Percentiles rank a stretch among this genome's conserved stretches.
Conservation (phyloP, 2,113 vertebrate species). For the Platanista minor region DNA sequence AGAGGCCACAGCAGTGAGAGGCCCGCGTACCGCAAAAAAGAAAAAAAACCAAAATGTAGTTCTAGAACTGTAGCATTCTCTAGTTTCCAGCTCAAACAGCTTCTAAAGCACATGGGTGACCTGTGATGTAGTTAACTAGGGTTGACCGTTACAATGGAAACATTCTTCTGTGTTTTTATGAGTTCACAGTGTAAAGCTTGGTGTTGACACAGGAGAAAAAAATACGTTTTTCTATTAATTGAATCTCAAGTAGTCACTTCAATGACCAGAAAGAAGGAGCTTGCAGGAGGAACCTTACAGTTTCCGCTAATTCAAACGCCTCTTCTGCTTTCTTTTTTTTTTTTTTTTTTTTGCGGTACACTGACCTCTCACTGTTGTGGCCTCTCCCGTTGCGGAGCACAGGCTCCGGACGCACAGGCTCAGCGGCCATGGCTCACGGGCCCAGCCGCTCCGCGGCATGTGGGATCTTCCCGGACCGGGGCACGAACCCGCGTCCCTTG, state of each 20-base stretch:
- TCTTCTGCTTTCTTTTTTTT: neutral
- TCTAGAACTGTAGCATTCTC: neutral
- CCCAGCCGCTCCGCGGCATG: too few relatives aligned
- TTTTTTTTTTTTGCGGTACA: too few relatives aligned
- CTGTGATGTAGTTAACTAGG: neutral
- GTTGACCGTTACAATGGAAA: neutral
- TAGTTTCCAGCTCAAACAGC: neutral
- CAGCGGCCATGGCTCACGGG: too few relatives aligned
- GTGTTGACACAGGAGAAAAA: neutral
- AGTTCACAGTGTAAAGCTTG: neutral
- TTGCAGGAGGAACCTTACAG: neutral
- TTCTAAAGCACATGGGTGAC: neutral
- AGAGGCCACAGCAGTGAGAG: too few relatives aligned
- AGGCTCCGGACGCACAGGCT: too few relatives aligned
- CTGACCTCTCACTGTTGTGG: too few relatives aligned
- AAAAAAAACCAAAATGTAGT: neutral
- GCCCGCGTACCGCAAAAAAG: too few relatives aligned
- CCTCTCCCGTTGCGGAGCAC: too few relatives aligned
- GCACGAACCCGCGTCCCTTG: too few relatives aligned
- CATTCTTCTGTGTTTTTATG: neutral
- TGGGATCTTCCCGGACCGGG: too few relatives aligned
- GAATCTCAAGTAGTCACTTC: neutral
- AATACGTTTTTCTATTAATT: neutral
- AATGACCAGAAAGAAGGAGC: neutral
- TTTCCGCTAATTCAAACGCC: neutral